phyloP scores from a whole-genome alignment of 2,888 invertebrate species.

The Agrochola lychnidis region DNA sequence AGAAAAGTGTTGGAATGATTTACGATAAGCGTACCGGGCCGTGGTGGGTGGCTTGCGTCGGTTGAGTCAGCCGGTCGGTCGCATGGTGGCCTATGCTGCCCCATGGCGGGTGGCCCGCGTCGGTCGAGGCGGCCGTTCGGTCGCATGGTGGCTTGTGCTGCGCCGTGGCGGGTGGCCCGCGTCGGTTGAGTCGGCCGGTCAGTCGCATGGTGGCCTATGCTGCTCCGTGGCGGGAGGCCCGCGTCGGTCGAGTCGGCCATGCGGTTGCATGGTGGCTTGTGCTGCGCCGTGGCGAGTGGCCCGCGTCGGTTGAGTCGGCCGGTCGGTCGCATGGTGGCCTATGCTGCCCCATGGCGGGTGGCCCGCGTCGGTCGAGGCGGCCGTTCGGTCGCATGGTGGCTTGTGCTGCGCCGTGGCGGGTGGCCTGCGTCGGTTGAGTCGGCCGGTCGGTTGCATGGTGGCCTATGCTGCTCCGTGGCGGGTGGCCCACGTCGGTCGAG shows the following conservation, averaged over 20 bases:
- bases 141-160: too few species aligned
- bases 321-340: background rate
- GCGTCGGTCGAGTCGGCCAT: too few species aligned
- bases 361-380: background rate
- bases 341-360: too few species aligned
- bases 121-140: background rate
- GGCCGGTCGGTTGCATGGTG: background rate
- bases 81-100: background rate
- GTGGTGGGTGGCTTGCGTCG: background rate
- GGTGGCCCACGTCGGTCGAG: too few species aligned
- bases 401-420: too few species aligned
- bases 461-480: background rate
- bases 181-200: background rate
- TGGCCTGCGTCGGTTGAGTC: background rate
- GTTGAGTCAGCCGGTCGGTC: background rate
- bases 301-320: background rate
- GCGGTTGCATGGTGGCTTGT: too few species aligned
- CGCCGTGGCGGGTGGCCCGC: too few species aligned
- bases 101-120: background rate
- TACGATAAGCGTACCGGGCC: constrained; percentile 11
- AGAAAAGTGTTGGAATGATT: constrained; percentile 67
- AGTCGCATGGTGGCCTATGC: background rate
- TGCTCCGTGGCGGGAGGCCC: too few species aligned
- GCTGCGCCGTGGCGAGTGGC: too few species aligned
- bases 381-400: too few species aligned